Evolutionary conservation across 2,113 vertebrate species (phyloP), one percentile per base, ranked within the genome.

Genomic region (Holacanthus passer): DNA sequence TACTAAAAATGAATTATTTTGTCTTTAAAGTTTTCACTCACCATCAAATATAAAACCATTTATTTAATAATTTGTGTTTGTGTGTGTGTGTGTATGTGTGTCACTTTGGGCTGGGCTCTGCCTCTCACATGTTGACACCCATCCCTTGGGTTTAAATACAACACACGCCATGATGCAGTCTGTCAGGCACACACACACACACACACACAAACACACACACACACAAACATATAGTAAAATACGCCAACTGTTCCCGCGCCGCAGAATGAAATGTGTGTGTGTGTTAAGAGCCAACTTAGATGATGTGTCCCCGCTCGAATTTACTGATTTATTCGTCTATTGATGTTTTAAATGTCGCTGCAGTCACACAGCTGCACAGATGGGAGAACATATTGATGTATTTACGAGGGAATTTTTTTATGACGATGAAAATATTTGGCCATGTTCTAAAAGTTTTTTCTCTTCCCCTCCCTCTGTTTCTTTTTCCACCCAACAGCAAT

Each of bases 401-500:
- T 88, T 91, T 90, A 91, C 29, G 31, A 67, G 81, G 81, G 73
- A 87, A 48, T 78, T 82, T 90, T 41, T 88, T 88, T 83, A 90
- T 77, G 76, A 82, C 48, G 55, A 55, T 62, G 74, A 83, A 90
- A 90, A 87, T 84, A 80, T 88, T 87, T 89, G 88, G 88, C 71
- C 37, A 3, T 16, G 32, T 88, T 87, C 72, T 79, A 75, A 83
- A 68, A 56, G 27, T 58, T 80, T 31, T 62, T 64, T 22, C 66
- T 24, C 77, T 56, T 13, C 24, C 73, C 20, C 84, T 35, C n/a
- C 53, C 24, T 69, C 20, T 82, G 53, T 88, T 53, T 83, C 62
- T 84, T 58, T 82, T 70, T 78, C 83, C 84, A 56, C 92, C 91
- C 69, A 32, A 85, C 96, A 98, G 97, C 96, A 91, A 97, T 98